Base-by-base conservation (phyloP, 2,888 invertebrate genomes). In the Drosophila sordidula region DNA sequence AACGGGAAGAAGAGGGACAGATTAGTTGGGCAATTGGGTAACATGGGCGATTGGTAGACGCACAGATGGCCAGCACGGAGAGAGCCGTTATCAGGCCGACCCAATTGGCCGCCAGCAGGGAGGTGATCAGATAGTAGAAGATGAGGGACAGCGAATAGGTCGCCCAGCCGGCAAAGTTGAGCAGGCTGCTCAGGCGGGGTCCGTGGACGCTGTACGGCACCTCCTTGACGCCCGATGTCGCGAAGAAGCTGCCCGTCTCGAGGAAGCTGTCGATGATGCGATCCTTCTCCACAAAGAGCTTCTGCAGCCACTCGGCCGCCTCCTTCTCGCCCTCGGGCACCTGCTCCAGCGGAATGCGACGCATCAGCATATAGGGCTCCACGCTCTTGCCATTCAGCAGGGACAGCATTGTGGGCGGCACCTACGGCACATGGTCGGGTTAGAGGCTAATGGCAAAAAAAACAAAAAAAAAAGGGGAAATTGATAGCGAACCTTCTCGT, bases 221-320 rank as follows among this genome's bases (percentile, higher is more conserved):
- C 84, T 94, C 93, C 75, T 94, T 93, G 6, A 96, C 94, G 4
- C 96, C 97, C 5, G 96, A 96, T 45, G 95, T 95, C 52, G 94
- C 92, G 91, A 97, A 97, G 92, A 96, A 97, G 91, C 96, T 95
- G 12, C 97, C 97, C 2, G 91, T 91, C 34, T 87, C 89, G 42
- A 91, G 90, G 74, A 92, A 92, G 75, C 92, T 92, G n/a, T 92
- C 92, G 47, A 92, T 90, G 25, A 91, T 89, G 63, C 78, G 89
- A 93, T 97, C 97, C 94, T 98, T 98, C 82, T 94, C 93, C 75
- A 95, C 94, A 91, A 96, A 99, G 36, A 96, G 93, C 56, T 96
- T 94, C 80, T 97, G 95, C 66, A 99, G 92, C 96, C 97, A 98
- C 65, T 95, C 94, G 5, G 96, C 94, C 58, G 96, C 96, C 51